Evolutionary conservation across 2,888 invertebrate species (phyloP).

Genomic region (Erynnis tages): DNA sequence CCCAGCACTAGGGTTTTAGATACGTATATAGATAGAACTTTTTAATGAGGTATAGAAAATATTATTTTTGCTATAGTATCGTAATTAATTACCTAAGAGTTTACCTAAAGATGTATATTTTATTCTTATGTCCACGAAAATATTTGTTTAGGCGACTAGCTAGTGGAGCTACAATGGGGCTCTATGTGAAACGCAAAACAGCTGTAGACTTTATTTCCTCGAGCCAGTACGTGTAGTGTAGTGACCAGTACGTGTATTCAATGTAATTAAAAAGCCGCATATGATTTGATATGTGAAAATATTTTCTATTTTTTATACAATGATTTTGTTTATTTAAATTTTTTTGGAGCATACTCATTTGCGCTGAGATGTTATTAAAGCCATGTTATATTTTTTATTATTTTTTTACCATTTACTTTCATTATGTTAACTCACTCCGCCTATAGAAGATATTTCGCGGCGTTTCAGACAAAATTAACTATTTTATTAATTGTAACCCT

Average conservation of each 20-base stretch:
- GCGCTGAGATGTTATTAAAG: conserved; percentile 21
- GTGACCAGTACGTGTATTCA: conserved; percentile 17
- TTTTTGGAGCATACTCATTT: conserved; percentile 22
- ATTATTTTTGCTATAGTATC: conserved; percentile 9
- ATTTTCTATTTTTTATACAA: conserved; percentile 24
- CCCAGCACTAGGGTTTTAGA: background rate
- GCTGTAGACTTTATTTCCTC: conserved; percentile 1
- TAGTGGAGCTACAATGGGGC: background rate
- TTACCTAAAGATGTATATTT: background rate
- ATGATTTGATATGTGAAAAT: conserved; percentile 7
- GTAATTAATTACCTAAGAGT: background rate
- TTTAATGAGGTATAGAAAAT: background rate
- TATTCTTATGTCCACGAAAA: conserved; percentile 1
- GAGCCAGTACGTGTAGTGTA: too few species aligned
- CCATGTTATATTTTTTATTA: conserved; percentile 14
- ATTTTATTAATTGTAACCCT: conserved; percentile 64
- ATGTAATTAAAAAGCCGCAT: conserved; percentile 6
- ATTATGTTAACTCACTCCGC: conserved; percentile 64
- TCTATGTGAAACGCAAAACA: background rate
- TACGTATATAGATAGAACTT: background rate
- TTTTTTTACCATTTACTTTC: conserved; percentile 22
- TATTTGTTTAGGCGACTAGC: background rate
- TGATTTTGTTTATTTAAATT: conserved; percentile 14
- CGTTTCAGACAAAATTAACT: conserved; percentile 58
- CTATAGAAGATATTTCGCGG: conserved; percentile 70